A percentile compares a stretch with the other conserved stretches of the same genome.
Evolutionary conservation across 2,888 invertebrate genomes (phyloP).

Genomic region (Diploptera punctata): DNA sequence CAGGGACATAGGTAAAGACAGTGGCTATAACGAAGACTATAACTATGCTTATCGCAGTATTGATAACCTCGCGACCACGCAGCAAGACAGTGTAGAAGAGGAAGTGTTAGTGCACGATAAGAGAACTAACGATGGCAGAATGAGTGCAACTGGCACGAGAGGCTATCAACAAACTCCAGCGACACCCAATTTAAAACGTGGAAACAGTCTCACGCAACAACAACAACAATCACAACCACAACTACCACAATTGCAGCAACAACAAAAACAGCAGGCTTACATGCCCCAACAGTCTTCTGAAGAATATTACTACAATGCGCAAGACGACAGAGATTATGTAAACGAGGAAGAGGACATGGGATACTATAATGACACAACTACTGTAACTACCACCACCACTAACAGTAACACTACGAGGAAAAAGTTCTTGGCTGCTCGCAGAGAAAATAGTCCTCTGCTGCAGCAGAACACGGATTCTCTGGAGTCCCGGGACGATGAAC

Average conservation of each 20-base stretch:
- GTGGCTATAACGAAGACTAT: slow-evolving; percentile 70
- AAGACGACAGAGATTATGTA: slow-evolving; percentile 47
- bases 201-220: background rate
- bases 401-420: slow-evolving; percentile 42
- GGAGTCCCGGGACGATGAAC: slow-evolving; percentile 62
- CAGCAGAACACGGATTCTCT: slow-evolving; percentile 61
- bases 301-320: slow-evolving; percentile 47
- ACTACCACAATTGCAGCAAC: background rate
- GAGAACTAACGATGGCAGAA: slow-evolving; percentile 14
- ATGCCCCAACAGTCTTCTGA: slow-evolving; percentile 43
- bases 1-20: slow-evolving; percentile 43
- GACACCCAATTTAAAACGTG: background rate
- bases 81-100: slow-evolving; percentile 38
- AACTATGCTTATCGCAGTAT: slow-evolving; percentile 74
- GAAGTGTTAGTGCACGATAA: background rate
- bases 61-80: slow-evolving; percentile 62
- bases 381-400: background rate
- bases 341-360: slow-evolving; percentile 25
- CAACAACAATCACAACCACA: slow-evolving; percentile 3
- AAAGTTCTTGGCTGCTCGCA: slow-evolving; percentile 49
- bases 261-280: slow-evolving; percentile 43
- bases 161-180: background rate
- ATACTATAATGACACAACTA: slow-evolving; percentile 13
- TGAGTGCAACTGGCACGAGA: background rate
- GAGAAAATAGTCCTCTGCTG: slow-evolving; percentile 52